Evolutionary conservation across 1,140 invertebrate species (phyloP).

Genomic region (Megathymus violae): DNA sequence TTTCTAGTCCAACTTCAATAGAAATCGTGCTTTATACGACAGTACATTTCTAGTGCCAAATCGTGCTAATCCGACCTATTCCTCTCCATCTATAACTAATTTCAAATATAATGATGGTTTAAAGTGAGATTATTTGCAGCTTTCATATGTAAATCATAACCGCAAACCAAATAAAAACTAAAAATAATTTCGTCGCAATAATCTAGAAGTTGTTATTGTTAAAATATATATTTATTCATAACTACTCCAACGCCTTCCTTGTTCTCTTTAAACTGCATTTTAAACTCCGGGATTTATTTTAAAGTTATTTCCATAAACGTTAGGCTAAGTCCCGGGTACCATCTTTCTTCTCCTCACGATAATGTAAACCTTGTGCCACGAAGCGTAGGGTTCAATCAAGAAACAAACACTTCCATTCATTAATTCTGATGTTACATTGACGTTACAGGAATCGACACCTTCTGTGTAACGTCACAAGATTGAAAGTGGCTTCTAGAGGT

Average conservation of each 20-base stretch:
- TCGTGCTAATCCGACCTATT: too few species aligned
- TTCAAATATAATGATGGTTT: too few species aligned
- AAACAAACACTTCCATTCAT: slow-evolving; percentile 5
- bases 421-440: background rate
- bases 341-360: background rate
- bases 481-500: background rate
- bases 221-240: slow-evolving; percentile 16
- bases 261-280: slow-evolving; percentile 30
- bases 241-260: slow-evolving; percentile 15
- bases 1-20: too few species aligned
- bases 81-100: too few species aligned
- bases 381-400: background rate
- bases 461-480: slow-evolving; percentile 1
- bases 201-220: background rate
- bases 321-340: slow-evolving; percentile 4
- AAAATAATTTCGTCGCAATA: background rate
- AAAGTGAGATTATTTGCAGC: too few species aligned
- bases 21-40: too few species aligned
- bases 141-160: background rate
- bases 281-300: slow-evolving; percentile 31
- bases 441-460: slow-evolving; percentile 11
- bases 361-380: background rate
- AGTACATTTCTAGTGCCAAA: too few species aligned
- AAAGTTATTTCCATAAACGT: slow-evolving; percentile 32
- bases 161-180: background rate